Percentiles rank a stretch among this genome's conserved stretches.
phyloP scores from a whole-genome alignment of 1,140 invertebrate genomes.

The Gryllus bimaculatus region DNA sequence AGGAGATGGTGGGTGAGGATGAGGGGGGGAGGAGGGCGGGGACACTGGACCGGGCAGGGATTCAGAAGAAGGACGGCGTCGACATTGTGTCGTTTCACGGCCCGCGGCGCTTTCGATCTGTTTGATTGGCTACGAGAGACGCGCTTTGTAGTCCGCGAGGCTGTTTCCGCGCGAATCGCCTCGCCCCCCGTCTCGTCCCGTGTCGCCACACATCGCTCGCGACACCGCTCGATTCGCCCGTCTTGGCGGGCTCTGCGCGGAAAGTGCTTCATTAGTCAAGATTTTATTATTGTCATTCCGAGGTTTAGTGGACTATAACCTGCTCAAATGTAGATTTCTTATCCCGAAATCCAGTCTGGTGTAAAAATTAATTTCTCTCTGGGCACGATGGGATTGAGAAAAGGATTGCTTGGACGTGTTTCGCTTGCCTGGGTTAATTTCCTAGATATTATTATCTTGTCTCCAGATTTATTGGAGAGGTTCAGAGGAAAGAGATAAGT shows the following conservation, averaged over 20 bases:
- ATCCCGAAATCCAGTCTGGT: not conserved
- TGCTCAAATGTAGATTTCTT: not conserved
- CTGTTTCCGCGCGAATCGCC: not conserved
- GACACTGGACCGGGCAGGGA: not conserved
- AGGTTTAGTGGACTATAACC: not conserved
- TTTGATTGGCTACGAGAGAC: not conserved
- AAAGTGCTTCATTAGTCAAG: not conserved
- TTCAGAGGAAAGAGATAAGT: too few relatives aligned
- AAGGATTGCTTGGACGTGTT: not conserved
- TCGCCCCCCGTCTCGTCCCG: not conserved
- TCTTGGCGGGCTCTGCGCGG: not conserved
- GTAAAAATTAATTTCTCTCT: not conserved
- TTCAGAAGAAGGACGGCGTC: not conserved
- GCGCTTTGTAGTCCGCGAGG: not conserved
- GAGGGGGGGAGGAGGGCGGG: too few relatives aligned
- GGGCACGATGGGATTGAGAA: not conserved
- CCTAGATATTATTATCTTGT: not conserved
- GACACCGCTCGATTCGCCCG: not conserved
- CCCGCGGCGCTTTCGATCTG: not conserved
- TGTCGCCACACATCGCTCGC: not conserved
- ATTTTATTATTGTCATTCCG: not conserved
- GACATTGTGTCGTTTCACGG: not conserved
- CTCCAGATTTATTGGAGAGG: not conserved
- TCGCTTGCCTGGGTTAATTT: not conserved
- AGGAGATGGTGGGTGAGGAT: not conserved